These are phyloP conservation scores for Astreopora myriophthalma DNA, from an alignment of 64 coral and sea anemone species.

Conservation along the genomic window DNA sequence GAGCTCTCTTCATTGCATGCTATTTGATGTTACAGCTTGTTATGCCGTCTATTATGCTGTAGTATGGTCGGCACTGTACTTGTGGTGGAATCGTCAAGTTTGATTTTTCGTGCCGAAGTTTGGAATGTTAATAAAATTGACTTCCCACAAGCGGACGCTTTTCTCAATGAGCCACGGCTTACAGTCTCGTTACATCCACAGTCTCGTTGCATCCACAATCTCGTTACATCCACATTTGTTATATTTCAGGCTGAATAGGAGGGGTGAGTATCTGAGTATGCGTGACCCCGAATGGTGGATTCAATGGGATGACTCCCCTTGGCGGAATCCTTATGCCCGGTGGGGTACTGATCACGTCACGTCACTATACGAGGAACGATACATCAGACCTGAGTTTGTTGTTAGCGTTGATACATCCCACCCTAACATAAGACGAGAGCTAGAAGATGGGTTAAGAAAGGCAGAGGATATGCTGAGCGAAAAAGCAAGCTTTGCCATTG, in stretches of 20 bases:
- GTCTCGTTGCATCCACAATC: too few species aligned
- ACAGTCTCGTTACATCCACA: too few species aligned
- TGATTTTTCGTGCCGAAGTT: too few species aligned
- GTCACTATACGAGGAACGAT: slow-evolving; percentile 74
- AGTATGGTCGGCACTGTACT: too few species aligned
- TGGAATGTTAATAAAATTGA: too few species aligned
- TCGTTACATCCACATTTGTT: neutral
- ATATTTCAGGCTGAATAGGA: slow-evolving; percentile 61
- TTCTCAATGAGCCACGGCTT: too few species aligned
- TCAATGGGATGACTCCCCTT: slow-evolving; percentile 60
- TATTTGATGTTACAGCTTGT: too few species aligned
- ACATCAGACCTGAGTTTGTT: slow-evolving; percentile 75
- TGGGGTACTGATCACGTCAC: slow-evolving; percentile 65
- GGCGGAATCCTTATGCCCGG: slow-evolving; percentile 74
- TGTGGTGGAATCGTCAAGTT: too few species aligned
- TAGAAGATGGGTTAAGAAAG: slow-evolving; percentile 61
- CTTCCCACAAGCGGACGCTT: too few species aligned
- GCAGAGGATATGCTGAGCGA: slow-evolving; percentile 42
- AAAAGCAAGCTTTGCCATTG: slow-evolving; percentile 65
- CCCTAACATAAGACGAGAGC: slow-evolving; percentile 50
- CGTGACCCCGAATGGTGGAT: slow-evolving; percentile 90
- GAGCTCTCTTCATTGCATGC: too few species aligned
- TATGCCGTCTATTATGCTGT: too few species aligned
- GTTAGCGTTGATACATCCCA: slow-evolving; percentile 62
- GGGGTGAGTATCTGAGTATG: slow-evolving; percentile 72